These are phyloP conservation scores for Cenopis cana DNA, from an alignment of 2,888 invertebrate genomes.

Conservation along the genomic window DNA sequence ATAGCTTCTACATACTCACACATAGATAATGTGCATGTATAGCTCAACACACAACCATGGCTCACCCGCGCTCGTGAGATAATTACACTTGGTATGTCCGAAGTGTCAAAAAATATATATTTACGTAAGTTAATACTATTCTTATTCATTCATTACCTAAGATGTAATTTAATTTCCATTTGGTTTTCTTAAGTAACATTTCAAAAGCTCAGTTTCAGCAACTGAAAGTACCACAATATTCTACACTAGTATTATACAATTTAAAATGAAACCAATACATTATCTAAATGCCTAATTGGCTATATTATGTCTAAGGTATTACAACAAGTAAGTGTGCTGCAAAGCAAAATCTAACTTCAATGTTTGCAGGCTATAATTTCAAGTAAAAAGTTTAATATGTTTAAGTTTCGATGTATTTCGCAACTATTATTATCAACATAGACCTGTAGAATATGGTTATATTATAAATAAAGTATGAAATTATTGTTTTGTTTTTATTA, in stretches of 20 bases:
- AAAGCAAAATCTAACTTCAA: no score
- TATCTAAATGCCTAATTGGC: no score
- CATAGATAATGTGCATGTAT: no score
- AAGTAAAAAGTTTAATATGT: no score
- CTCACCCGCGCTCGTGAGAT: no score
- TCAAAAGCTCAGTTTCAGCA: not conserved
- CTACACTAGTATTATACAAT: not conserved
- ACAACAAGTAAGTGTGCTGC: no score
- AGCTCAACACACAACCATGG: no score
- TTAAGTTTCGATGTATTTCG: not conserved
- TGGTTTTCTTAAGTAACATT: not conserved
- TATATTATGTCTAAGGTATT: no score
- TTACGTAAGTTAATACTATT: not conserved
- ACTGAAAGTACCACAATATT: not conserved
- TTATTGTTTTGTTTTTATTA: not conserved
- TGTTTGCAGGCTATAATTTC: no score
- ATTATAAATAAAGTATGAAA: slow-evolving; percentile 8
- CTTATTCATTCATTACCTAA: slow-evolving; percentile 7
- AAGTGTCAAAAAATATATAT: not conserved
- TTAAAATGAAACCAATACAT: no score
- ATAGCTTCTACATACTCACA: no score
- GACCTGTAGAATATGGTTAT: slow-evolving; percentile 5
- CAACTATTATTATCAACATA: not conserved
- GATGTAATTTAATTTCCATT: not conserved
- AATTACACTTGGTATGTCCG: not conserved